Base-by-base conservation (phyloP, 2,888 invertebrate genomes). In the Andrena praecox region DNA sequence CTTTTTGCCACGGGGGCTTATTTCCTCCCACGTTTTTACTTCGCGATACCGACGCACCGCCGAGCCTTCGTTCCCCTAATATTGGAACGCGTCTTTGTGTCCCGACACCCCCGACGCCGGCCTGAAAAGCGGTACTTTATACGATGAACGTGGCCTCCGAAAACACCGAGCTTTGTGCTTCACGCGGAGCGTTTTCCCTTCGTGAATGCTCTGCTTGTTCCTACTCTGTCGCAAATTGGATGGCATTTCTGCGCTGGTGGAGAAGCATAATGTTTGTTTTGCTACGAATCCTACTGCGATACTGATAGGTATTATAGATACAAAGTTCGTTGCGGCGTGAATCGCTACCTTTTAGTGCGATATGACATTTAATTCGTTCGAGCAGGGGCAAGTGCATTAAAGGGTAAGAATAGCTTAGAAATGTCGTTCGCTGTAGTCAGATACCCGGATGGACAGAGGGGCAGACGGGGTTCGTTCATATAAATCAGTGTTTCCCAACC, bases 111-210 rank as follows among this genome's bases (percentile, higher is more conserved):
- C 16, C 33, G 67, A 5, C 24, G 8, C 20, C 16, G 52, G 62
- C 6, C 35, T 31, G 24, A 2, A 20, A 67, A 54, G 31, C 33
- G 16, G 29, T 54, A 59, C 50, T 75, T 80, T 73, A 64, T 48
- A 72, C 52, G 5, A 4, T 42, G 33, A 24, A 27, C 29, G 29
- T 8, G 54, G 33, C 52, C 31, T 54, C 31, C 3, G 50, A 76
- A 79, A 77, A 70, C 50, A 68, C 10, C 4, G 56, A 5, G 16
- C 8, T 72, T 72, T 72, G 78, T 78, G 42, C 52, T 12, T 8
- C 62, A 10, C 27, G 24, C 20, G 64, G 48, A 59, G 59, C 27
- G 42, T 42, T 16, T 16, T 42, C 42, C 12, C 66, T 66, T 67
- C 27, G 66, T 67, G 29, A 8, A 16, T 5, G 27, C 20, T 59